Evolutionary conservation across 2,797 vertebrate genomes (phyloP), one percentile per base, ranked within the genome.

Genomic region (Manis crassicaudata): DNA sequence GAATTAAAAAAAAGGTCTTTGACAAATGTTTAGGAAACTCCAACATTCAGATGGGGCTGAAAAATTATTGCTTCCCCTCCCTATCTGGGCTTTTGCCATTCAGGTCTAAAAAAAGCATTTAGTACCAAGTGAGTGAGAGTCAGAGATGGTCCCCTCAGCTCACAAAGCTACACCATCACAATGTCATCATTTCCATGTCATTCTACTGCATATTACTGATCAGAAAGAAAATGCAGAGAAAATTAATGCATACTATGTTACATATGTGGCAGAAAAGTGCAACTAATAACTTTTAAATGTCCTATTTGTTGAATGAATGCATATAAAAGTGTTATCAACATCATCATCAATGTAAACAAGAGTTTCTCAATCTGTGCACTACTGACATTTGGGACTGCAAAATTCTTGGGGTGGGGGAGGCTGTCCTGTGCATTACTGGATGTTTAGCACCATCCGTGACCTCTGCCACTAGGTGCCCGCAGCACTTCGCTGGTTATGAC

Each of bases 1-100:
- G 68, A 56, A 52, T 86, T 56, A 94, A 86, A 50, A 89, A 70
- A 96, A 65, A 60, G 18, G 13, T 63, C 60, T 95, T 95, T 43
- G 90, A 72, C 80, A 88, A 96, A 87, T 77, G 65, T 83, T 83
- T 63, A 82, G 43, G 58, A 92, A 56, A 67, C 27, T 43, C 91
- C 46, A 89, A 84, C 92, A 92, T 77, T 77, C 75, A 96, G 85
- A 67, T 16, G 10, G 7, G 46, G 40, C 58, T 85, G 20, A 35
- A 60, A 35, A 67, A 40, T 11, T 7, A 5, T 32, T 81, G 29
- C 29, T 68, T 46, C 46, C 46, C 46, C 27, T 70, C n/a, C 56
- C 23, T 1, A 60, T 21, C 23, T 40, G 62, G 18, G 32, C 58
- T 27, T 5, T 9, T 29, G 23, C 6, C 23, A 16, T 73, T 63